Evolutionary conservation across 2,888 invertebrate genomes (phyloP).

Genomic region (Sipha maydis): DNA sequence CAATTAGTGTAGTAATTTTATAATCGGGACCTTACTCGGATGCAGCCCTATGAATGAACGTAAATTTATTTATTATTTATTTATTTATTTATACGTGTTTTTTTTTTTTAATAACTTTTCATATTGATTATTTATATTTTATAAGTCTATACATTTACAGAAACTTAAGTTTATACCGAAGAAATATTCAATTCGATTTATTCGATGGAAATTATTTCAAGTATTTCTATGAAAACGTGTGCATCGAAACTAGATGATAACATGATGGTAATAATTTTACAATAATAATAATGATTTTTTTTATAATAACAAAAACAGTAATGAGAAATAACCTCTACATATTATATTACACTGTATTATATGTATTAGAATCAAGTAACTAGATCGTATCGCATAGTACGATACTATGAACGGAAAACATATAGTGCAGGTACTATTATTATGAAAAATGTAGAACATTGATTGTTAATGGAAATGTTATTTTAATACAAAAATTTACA

Average conservation of each 20-base stretch:
- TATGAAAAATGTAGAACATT: slow-evolving; percentile 27
- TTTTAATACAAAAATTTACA: background rate
- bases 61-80: too few species aligned
- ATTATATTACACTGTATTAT: background rate
- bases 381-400: slow-evolving; percentile 4
- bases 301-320: background rate
- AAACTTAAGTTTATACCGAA: too few species aligned
- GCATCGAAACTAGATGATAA: background rate
- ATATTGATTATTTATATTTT: too few species aligned
- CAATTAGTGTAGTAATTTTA: too few species aligned
- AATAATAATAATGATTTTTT: background rate
- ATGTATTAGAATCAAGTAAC: background rate
- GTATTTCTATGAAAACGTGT: background rate
- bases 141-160: too few species aligned
- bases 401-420: background rate
- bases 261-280: background rate
- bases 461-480: slow-evolving; percentile 27
- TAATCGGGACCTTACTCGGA: too few species aligned
- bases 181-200: too few species aligned
- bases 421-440: background rate
- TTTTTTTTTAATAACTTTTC: too few species aligned
- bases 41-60: too few species aligned
- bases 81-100: too few species aligned
- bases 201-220: background rate
- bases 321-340: background rate